phyloP scores from a whole-genome alignment of 2,888 invertebrate species.

The Leptopilina drosophilae region DNA sequence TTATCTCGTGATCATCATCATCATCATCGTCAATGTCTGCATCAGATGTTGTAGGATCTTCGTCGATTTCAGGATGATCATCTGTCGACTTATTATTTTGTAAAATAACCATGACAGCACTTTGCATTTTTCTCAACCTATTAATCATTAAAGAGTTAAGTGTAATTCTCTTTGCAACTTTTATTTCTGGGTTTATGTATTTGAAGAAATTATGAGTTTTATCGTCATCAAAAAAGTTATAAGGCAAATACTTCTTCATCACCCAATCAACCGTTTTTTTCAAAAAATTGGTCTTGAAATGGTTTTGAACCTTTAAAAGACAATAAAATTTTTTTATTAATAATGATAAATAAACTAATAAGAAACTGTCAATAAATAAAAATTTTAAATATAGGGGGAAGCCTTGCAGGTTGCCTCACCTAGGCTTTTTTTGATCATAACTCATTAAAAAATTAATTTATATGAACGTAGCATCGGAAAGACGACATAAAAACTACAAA shows the following conservation, averaged over 20 bases:
- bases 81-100: not conserved
- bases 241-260: not conserved
- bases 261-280: no score
- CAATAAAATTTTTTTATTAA: no score
- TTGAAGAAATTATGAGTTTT: not conserved
- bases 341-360: no score
- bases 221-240: not conserved
- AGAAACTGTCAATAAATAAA: no score
- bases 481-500: no score
- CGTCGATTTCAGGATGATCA: slow-evolving; percentile 1
- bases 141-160: not conserved
- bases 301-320: no score
- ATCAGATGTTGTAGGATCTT: not conserved
- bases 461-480: no score
- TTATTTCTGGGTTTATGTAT: not conserved
- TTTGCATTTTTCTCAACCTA: not conserved
- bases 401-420: no score
- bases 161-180: not conserved
- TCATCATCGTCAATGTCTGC: not conserved
- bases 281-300: no score
- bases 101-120: not conserved
- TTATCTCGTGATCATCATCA: not conserved
- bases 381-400: no score
- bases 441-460: no score
- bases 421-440: no score